A percentile compares a stretch with the other conserved stretches of the same genome.
phyloP scores from a whole-genome alignment of 2,797 vertebrate genomes.

The Thunnus albacares region DNA sequence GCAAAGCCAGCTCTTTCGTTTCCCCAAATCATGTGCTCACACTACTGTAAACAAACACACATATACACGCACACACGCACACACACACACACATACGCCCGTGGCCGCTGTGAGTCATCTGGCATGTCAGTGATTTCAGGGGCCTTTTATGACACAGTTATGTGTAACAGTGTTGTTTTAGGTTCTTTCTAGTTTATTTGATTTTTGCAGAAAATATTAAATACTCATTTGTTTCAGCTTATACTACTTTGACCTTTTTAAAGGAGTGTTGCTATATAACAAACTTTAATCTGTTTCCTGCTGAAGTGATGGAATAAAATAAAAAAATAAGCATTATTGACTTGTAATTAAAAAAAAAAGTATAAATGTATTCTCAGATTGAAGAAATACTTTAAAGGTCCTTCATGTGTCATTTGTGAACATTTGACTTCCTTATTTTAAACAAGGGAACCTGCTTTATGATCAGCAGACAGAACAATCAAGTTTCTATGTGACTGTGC shows the following conservation, averaged over 20 bases:
- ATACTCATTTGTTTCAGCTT: not conserved
- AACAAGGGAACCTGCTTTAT: not conserved
- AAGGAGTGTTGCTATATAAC: not conserved
- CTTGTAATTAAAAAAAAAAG: not conserved
- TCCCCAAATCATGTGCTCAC: conserved; percentile 34
- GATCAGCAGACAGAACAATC: not conserved
- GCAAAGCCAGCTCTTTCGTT: conserved; percentile 75
- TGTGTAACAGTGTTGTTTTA: not conserved
- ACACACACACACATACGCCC: conserved; percentile 1
- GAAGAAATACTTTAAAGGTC: not conserved
- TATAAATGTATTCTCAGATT: not conserved
- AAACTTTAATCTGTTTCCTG: not conserved
- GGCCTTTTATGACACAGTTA: not conserved
- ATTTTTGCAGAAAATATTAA: not conserved
- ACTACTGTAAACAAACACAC: conserved; percentile 63
- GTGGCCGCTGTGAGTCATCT: conserved; percentile 43
- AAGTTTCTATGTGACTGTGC: not conserved
- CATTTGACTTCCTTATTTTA: not conserved
- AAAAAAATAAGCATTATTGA: too few species aligned
- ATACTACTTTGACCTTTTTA: not conserved
- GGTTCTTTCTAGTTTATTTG: not conserved
- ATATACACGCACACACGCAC: conserved; percentile 21
- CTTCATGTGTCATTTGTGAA: not conserved
- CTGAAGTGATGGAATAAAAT: too few species aligned
- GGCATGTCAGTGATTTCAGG: conserved; percentile 42